Evolutionary conservation across 2,113 vertebrate genomes (phyloP).

Genomic region (Gulo gulo): DNA sequence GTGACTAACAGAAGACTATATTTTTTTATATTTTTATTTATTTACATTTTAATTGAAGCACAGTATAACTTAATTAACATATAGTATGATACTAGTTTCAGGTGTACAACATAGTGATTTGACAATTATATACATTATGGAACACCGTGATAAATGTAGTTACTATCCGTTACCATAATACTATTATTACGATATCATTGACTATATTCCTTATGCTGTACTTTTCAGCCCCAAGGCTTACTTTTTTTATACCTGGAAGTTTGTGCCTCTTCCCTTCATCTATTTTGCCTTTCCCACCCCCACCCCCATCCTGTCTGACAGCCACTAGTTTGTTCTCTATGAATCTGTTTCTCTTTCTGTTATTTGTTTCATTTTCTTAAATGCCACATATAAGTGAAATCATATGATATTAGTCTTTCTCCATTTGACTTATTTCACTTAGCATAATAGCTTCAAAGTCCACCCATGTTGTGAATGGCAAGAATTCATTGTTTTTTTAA

Average conservation of each 20-base stretch:
- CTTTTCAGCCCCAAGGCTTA: neutral
- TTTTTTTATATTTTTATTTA: neutral
- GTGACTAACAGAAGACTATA: neutral
- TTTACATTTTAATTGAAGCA: neutral
- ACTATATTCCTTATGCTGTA: neutral
- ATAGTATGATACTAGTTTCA: neutral
- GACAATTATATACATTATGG: neutral
- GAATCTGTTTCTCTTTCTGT: neutral
- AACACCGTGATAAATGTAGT: neutral
- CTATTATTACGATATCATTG: neutral
- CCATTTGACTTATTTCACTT: neutral
- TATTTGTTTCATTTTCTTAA: neutral
- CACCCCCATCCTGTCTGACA: neutral
- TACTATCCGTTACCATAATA: neutral
- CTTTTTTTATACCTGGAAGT: neutral
- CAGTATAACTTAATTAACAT: neutral
- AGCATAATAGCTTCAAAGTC: neutral
- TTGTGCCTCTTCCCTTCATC: neutral
- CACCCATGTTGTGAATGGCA: neutral
- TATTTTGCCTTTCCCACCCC: neutral
- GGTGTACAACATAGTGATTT: neutral
- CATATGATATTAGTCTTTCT: neutral
- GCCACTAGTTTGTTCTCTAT: neutral
- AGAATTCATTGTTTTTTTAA: neutral
- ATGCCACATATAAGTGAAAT: neutral